These are phyloP conservation scores for Dichetophora obliterata DNA, from an alignment of 2,888 invertebrate genomes.

Conservation along the genomic window DNA sequence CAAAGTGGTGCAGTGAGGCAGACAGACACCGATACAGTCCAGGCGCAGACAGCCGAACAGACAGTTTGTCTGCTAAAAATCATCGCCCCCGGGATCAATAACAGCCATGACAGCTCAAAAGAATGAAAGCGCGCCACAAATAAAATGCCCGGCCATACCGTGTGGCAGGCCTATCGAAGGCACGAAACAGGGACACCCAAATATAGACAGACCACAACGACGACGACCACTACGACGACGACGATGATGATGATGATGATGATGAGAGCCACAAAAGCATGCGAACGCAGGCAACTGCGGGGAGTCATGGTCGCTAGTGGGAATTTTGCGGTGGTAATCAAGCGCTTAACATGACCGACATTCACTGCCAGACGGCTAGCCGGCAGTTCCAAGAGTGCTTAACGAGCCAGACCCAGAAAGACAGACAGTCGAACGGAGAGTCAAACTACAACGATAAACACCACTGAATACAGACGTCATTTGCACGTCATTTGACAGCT, in stretches of 20 bases:
- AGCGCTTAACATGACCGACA: conserved; percentile 32
- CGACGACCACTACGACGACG: neutral
- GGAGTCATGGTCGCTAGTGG: neutral
- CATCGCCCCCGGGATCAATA: conserved; percentile 26
- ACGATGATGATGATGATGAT: too few species aligned
- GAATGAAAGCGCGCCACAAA: conserved; percentile 4
- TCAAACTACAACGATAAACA: neutral
- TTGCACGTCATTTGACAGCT: conserved; percentile 32
- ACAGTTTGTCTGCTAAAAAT: neutral
- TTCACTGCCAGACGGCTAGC: conserved; percentile 26
- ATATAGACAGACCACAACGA: neutral
- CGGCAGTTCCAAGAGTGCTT: neutral
- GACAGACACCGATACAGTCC: neutral
- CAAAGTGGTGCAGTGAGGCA: neutral
- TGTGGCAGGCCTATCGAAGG: neutral
- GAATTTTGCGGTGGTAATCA: conserved; percentile 20
- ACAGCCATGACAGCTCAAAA: conserved; percentile 32
- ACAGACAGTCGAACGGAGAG: neutral
- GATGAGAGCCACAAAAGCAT: neutral
- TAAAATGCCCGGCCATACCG: neutral
- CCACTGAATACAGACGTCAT: conserved; percentile 27
- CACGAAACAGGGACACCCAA: neutral
- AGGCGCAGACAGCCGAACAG: neutral
- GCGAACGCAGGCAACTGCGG: neutral
- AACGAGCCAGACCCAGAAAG: neutral